phyloP scores from a whole-genome alignment of 2,113 vertebrate species.

The Alethe castanea region DNA sequence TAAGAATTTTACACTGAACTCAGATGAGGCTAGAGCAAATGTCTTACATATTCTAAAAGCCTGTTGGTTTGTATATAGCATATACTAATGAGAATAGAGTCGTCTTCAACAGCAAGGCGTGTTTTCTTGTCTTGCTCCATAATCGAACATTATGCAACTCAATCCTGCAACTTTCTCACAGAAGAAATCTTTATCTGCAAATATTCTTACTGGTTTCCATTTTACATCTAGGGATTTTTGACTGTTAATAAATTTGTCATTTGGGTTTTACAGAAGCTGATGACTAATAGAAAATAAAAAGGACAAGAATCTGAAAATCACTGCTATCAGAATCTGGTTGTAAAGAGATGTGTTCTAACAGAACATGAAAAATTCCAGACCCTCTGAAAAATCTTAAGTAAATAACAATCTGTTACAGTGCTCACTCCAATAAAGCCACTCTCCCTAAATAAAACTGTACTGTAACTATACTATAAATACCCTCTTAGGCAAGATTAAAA shows the following conservation, averaged over 20 bases:
- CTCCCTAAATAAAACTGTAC: background rate
- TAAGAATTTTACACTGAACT: background rate
- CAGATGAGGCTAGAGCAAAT: background rate
- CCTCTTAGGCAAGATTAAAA: background rate
- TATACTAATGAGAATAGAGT: background rate
- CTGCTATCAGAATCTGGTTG: background rate
- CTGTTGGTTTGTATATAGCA: background rate
- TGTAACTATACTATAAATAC: background rate
- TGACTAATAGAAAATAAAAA: background rate
- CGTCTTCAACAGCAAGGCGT: background rate
- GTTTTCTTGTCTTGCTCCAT: background rate
- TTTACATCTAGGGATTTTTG: background rate
- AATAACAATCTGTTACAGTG: background rate
- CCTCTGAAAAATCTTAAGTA: background rate
- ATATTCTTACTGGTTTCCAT: background rate
- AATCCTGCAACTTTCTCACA: background rate
- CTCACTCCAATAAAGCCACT: background rate
- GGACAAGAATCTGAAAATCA: background rate
- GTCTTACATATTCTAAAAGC: background rate
- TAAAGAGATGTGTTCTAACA: background rate
- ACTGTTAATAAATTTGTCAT: background rate
- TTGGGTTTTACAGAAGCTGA: background rate
- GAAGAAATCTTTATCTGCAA: background rate
- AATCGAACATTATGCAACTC: background rate
- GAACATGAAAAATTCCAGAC: background rate